Evolutionary conservation across 2,797 vertebrate genomes (phyloP).

Genomic region (Clarias fuscus): DNA sequence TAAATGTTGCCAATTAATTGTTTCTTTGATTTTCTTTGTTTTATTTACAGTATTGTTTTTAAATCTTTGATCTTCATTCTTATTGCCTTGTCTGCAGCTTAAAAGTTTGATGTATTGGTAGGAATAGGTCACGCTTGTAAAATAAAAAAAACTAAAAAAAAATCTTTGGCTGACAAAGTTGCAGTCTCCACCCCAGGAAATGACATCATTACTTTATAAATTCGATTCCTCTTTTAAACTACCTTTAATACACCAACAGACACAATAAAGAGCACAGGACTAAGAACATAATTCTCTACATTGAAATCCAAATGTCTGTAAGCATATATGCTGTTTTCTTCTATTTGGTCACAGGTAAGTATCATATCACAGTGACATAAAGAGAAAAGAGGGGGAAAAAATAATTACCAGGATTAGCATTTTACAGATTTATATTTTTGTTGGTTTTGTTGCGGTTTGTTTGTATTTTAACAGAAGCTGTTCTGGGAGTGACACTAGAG

Average conservation of each 20-base stretch:
- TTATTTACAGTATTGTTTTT: too few relatives aligned
- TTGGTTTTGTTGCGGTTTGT: background rate
- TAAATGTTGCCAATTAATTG: too few relatives aligned
- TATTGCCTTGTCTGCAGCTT: too few relatives aligned
- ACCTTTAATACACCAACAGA: background rate
- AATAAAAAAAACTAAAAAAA: too few relatives aligned
- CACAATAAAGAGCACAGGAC: background rate
- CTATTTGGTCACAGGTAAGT: constrained; percentile 13
- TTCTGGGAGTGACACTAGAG: background rate
- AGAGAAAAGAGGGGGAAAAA: background rate
- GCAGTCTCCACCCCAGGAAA: background rate
- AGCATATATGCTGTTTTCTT: background rate
- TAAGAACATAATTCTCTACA: background rate
- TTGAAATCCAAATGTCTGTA: background rate
- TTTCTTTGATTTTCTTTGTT: too few relatives aligned
- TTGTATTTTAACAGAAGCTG: background rate
- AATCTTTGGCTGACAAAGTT: background rate
- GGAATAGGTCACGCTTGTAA: too few relatives aligned
- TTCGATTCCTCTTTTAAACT: background rate
- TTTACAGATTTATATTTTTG: background rate
- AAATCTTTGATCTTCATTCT: too few relatives aligned
- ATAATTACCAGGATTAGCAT: background rate
- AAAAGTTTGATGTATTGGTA: too few relatives aligned
- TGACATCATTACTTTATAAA: constrained; percentile 10
- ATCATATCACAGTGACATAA: background rate